Evolutionary conservation across 2,113 vertebrate species (phyloP).

Genomic region (Trogon melanurus): DNA sequence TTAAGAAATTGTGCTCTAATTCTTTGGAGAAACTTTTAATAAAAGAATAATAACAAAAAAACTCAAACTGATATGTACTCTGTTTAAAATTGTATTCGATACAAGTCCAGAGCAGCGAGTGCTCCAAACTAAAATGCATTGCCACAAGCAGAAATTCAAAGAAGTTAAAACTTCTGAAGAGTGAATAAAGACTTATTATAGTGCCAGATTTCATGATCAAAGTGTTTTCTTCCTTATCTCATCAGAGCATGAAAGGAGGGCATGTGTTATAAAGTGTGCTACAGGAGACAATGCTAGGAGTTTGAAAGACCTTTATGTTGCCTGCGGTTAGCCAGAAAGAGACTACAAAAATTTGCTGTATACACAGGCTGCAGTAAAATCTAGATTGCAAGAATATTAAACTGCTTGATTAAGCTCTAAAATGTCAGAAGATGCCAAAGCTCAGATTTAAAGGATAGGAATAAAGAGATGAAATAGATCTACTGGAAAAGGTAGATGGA

Average conservation of each 20-base stretch:
- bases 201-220: not conserved
- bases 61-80: not conserved
- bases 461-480: not conserved
- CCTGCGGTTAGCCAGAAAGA: not conserved
- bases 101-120: not conserved
- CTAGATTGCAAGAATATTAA: not conserved
- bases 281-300: not conserved
- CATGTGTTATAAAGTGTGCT: not conserved
- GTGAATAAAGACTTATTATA: not conserved
- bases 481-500: not conserved
- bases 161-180: not conserved
- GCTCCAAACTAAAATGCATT: not conserved
- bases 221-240: not conserved
- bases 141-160: not conserved
- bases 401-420: not conserved
- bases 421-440: not conserved
- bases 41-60: not conserved
- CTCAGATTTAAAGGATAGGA: not conserved
- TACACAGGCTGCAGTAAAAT: not conserved
- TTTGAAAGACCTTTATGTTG: not conserved
- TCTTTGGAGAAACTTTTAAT: not conserved
- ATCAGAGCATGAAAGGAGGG: not conserved
- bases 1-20: not conserved
- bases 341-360: not conserved
- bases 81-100: not conserved